Base-by-base conservation (phyloP, 2,797 vertebrate species). In the Arctocebus calabarensis region DNA sequence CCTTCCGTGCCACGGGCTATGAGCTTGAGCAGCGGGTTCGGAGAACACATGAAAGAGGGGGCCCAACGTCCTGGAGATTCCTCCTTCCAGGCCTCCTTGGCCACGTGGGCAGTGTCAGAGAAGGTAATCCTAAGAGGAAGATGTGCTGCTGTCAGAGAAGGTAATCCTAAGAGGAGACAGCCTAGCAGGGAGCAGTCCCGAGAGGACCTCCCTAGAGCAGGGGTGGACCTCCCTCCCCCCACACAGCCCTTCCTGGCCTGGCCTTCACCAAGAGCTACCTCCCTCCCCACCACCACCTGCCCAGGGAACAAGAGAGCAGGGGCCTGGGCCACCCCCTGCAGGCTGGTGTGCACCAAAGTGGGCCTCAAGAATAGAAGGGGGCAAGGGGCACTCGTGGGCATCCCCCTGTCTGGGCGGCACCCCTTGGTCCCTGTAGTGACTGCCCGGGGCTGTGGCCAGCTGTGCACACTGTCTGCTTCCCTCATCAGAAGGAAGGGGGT, bases 131-230 rank as follows among this genome's bases (percentile, higher is more conserved):
- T 32, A 20, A 83, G 40, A 37, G 55, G 27, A 45, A 1, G 27
- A 2, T 22, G 1, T 0, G 29, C 19, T 9, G 17, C 29, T 9
- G n/a, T 22, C 11, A 29, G 59, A 62, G 17, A 7, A 19, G 34
- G 11, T 8, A 22, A 23, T 45, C 40, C 61, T 32, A 20, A 83
- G 40, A 37, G 55, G 52, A 40, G 34, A 25, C 0, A 23, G 70
- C 34, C 52, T 61, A 4, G n/a, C 0, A 0, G 55, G 87, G 43
- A 34, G 34, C 11, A 78, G 17, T 4, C 29, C 34, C 1, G n/a
- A 4, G 19, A 2, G 7, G 16, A 29, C 23, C 7, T 27, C n/a
- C 43, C 59, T 5, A 13, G 34, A 37, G 70, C 45, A 45, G 27
- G 64, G 22, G 9, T 4, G 2, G 57, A 34, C 43, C 3, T 16